phyloP scores from a whole-genome alignment of 2,888 invertebrate species.

The Cantharis lateralis region DNA sequence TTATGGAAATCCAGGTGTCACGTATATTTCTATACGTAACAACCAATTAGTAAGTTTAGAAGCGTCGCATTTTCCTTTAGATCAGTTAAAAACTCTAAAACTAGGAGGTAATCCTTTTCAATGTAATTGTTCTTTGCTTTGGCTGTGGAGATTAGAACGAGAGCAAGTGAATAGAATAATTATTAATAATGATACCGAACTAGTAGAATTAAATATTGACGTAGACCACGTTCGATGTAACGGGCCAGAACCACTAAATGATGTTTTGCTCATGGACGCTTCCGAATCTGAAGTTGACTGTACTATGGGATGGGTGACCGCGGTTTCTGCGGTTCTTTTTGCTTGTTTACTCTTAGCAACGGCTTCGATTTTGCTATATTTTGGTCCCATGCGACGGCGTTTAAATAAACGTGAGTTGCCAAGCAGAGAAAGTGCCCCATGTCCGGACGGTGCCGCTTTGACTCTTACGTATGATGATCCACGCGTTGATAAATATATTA shows the following conservation, averaged over 20 bases:
- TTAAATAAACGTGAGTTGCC: constrained; percentile 43
- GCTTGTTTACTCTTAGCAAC: constrained; percentile 43
- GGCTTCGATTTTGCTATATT: constrained; percentile 48
- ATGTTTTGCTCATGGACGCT: constrained; percentile 61
- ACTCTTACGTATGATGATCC: constrained; percentile 43
- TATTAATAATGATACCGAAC: constrained; percentile 42
- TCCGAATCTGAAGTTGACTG: constrained; percentile 68
- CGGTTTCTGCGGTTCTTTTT: constrained; percentile 54
- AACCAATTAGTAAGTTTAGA: constrained; percentile 77
- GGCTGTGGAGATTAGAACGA: constrained; percentile 78
- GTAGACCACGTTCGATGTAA: constrained; percentile 64
- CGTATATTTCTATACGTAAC: constrained; percentile 75
- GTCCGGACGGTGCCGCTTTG: constrained; percentile 54
- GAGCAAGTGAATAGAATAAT: constrained; percentile 41
- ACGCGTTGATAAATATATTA: constrained; percentile 48
- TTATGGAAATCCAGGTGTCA: constrained; percentile 80
- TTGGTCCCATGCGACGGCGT: constrained; percentile 45
- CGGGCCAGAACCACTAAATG: constrained; percentile 62
- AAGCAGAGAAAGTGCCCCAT: constrained; percentile 24
- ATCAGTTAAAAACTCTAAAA: constrained; percentile 73
- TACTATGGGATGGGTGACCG: constrained; percentile 65
- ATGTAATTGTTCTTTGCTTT: constrained; percentile 85
- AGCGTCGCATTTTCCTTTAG: constrained; percentile 81
- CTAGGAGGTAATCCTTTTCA: constrained; percentile 82
- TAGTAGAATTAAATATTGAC: constrained; percentile 58